These are phyloP conservation scores for Agapornis roseicollis DNA, from an alignment of 2,113 vertebrate species.

Conservation along the genomic window DNA sequence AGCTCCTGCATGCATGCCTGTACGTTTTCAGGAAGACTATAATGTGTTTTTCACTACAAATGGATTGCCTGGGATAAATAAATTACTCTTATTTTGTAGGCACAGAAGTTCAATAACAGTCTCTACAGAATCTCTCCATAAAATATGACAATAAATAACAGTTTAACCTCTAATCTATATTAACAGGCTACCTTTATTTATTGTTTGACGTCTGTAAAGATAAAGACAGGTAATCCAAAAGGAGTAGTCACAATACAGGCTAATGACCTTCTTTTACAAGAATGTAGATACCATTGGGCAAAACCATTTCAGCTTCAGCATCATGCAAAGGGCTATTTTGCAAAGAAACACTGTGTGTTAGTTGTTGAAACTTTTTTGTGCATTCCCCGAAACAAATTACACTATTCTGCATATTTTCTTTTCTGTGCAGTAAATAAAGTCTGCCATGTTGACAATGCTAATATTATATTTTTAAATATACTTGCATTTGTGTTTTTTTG, in stretches of 20 bases:
- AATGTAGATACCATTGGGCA: conserved; percentile 57
- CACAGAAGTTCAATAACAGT: conserved; percentile 19
- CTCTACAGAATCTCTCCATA: not conserved
- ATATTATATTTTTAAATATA: conserved; percentile 82
- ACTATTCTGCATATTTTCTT: conserved; percentile 75
- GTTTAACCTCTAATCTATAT: conserved; percentile 40
- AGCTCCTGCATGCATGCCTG: not conserved
- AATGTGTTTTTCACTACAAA: not conserved
- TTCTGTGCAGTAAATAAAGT: conserved; percentile 74
- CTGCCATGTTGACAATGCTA: conserved; percentile 84
- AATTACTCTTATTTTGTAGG: not conserved
- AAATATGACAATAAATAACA: conserved; percentile 24
- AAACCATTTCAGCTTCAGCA: conserved; percentile 64
- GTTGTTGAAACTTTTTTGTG: conserved; percentile 83
- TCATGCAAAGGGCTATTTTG: conserved; percentile 77
- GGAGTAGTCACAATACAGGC: not conserved
- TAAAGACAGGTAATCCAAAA: conserved; percentile 22
- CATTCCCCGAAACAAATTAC: conserved; percentile 81
- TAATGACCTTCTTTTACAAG: conserved; percentile 76
- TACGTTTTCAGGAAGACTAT: not conserved
- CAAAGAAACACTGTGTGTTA: conserved; percentile 83
- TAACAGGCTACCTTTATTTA: not conserved
- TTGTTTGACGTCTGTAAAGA: conserved; percentile 26
- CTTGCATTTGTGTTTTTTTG: conserved; percentile 77
- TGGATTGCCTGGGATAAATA: not conserved